phyloP scores from a whole-genome alignment of 1,140 invertebrate genomes.

The Diorhabda carinulata region DNA sequence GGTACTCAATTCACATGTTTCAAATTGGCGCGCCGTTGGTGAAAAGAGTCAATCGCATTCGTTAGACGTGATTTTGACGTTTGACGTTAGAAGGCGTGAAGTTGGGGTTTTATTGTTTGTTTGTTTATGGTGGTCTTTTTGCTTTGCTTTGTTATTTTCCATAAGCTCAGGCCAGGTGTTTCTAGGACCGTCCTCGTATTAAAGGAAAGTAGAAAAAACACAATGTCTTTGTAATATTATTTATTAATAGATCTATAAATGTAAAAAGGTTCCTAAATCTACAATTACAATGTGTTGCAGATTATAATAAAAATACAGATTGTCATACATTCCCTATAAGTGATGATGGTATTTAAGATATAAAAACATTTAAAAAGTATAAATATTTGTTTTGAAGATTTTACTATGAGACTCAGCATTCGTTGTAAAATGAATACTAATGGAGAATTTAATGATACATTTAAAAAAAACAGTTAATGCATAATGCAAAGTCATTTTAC shows the following conservation, averaged over 20 bases:
- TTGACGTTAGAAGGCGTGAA: no score
- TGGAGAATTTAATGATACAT: not conserved
- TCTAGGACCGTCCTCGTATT: no score
- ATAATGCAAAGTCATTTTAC: not conserved
- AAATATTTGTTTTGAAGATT: slow-evolving; percentile 2
- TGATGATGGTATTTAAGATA: not conserved
- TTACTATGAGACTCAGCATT: not conserved
- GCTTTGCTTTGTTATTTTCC: no score
- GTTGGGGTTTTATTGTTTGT: no score
- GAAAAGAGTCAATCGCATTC: no score
- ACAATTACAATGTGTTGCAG: slow-evolving; percentile 15
- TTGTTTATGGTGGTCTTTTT: no score
- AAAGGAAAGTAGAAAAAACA: no score
- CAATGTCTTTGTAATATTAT: not conserved
- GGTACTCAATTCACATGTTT: no score
- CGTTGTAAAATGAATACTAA: not conserved
- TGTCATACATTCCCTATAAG: slow-evolving; percentile 10
- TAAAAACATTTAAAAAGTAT: slow-evolving; percentile 3
- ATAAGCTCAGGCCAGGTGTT: no score
- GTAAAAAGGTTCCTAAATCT: not conserved
- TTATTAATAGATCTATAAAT: not conserved
- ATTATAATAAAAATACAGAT: slow-evolving; percentile 11
- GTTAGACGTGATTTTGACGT: no score
- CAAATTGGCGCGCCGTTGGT: no score
- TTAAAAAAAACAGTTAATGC: not conserved